Base-by-base conservation (phyloP, 2,113 vertebrate species). In the Bucco capensis region DNA sequence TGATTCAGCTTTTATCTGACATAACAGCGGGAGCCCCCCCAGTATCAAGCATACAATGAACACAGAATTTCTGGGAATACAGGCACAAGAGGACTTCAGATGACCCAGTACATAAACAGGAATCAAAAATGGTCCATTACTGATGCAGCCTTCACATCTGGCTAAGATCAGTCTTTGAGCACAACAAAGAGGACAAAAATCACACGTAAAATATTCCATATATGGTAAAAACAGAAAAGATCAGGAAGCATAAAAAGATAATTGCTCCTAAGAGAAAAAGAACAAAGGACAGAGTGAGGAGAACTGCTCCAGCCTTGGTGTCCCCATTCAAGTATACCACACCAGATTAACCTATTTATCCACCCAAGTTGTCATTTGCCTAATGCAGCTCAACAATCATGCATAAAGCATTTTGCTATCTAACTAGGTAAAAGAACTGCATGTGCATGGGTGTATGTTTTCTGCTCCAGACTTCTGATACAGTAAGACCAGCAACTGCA, bases 391-490 rank as follows among this genome's bases (percentile, higher is more conserved):
- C 53, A 30, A 19, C 10, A 54, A 58, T 5, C 12, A 33, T 2
- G 54, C 22, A 24, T 7, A 22, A 53, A 58, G 31, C 6, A 28
- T 42, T 58, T 75, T 80, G 25, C 28, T 51, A 5, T 35, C 28
- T 64, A 33, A 67, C 31, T 10, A n/a, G 16, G 14, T 71, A 44
- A 42, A 81, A 71, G 35, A 72, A 61, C 10, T 74, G 18, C 3
- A 7, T 17, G 9, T 7, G 18, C 10, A 74, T 9, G 10, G 19
- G 27, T 54, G 8, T 0, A 0, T 14, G 35, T n/a, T 66, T 83
- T 64, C 56, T 71, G 61, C 33, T 80, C 25, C 73, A 83, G 24
- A 13, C n/a, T 67, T 46, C 47, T 0, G 0, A 51, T 30, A n/a
- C 12, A 72, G 30, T 25, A 81, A 51, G n/a, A 33, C 33, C 14